Conservation (phyloP, 2,113 vertebrate genomes). For the Oceanodroma tethys region DNA sequence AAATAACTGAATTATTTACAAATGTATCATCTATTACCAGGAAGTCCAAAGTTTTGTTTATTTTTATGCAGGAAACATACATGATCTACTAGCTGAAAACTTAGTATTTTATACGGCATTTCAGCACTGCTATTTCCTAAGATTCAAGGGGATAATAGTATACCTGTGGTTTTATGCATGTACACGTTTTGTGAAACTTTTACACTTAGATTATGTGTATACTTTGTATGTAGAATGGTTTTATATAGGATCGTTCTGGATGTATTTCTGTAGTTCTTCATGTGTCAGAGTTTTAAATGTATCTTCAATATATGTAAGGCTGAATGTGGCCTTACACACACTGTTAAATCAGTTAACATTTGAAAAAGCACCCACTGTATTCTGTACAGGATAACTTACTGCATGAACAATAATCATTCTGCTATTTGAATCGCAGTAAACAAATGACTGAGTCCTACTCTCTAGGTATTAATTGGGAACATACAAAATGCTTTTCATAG, state of each 20-base stretch:
- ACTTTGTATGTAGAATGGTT: background rate
- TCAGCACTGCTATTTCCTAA: background rate
- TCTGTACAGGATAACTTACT: background rate
- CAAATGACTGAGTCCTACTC: background rate
- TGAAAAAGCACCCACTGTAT: background rate
- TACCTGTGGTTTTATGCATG: background rate
- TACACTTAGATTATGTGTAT: accelerated
- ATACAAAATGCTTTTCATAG: background rate
- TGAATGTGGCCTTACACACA: background rate
- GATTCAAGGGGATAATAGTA: background rate
- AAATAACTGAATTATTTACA: background rate
- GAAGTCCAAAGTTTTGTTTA: background rate
- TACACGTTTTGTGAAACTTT: background rate
- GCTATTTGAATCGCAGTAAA: background rate
- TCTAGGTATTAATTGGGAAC: background rate
- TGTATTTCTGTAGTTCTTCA: background rate
- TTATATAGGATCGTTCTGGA: background rate
- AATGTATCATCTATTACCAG: background rate
- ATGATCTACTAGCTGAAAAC: background rate
- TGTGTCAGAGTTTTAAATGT: background rate
- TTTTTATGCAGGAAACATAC: background rate
- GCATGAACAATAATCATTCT: background rate
- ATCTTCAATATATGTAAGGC: background rate
- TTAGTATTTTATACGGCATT: background rate
- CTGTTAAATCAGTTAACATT: background rate